Evolutionary conservation across 2,888 invertebrate species (phyloP), one percentile per base, ranked within the genome.

Genomic region (Cephus pygmeus): DNA sequence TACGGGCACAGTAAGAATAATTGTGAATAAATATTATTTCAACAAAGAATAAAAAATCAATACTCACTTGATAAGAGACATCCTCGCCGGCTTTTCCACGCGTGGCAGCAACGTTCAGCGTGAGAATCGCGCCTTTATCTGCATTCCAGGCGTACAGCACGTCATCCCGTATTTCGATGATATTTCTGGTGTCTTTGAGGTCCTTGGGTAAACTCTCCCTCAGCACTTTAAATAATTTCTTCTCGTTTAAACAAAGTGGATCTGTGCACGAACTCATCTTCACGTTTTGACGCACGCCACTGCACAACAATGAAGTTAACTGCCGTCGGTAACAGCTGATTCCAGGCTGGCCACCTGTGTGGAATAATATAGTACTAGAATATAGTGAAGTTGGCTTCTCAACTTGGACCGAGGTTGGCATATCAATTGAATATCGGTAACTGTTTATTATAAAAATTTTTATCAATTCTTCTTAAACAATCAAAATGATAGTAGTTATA

Each of bases 61-160:
- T 6, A 81, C 82, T 85, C 88, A 95, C 95, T 93, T 95, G 95
- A 88, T 94, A 94, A 35, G 92, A 91, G 73, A 94, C 92, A 78
- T 93, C 92, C 78, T 93, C 93, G 40, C 83, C 92, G 88, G 86
- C 92, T 92, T 88, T 93, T 91, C 87, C 93, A 85, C 88, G 92
- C 89, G 88, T 92, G 92, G 92, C 92, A 79, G 93, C 94, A 81
- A 95, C 84, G 89, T 95, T 95, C 82, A 95, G 90, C 79, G 94
- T 93, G 85, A 94, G 92, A 80, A 95, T 92, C 89, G 94, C 95
- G 87, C 93, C 94, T 88, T 95, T 94, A 78, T 92, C 91, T 1
- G 93, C 92, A 87, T 94, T 94, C 96, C 95, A 96, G 84, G 94
- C 92, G 87, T 94, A 96, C 78, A 95, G 91, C 84, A 95, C 93